Evolutionary conservation across 2,888 invertebrate species (phyloP).

Genomic region (Phlogophora meticulosa): DNA sequence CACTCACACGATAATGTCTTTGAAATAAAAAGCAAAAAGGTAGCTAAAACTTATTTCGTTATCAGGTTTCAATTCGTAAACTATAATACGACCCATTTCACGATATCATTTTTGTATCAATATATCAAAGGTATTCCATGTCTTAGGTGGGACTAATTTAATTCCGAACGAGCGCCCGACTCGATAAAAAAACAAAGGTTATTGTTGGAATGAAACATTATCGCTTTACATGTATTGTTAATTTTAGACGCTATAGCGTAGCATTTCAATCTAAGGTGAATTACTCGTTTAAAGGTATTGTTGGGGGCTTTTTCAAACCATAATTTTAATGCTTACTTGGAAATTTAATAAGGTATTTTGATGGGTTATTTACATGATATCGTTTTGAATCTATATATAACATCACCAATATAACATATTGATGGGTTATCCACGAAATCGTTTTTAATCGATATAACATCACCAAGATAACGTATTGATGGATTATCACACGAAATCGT

Average conservation of each 20-base stretch:
- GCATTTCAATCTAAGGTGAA: slow-evolving; percentile 28
- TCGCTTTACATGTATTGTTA: slow-evolving; percentile 56
- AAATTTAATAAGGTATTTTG: background rate
- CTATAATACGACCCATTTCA: slow-evolving; percentile 19
- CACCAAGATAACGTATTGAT: background rate
- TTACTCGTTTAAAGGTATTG: slow-evolving; percentile 21
- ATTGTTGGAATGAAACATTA: slow-evolving; percentile 54
- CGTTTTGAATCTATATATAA: too few species aligned
- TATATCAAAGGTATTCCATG: slow-evolving; percentile 30
- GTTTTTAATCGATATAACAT: too few species aligned
- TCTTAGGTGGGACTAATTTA: slow-evolving; percentile 23
- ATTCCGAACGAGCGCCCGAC: slow-evolving; percentile 29
- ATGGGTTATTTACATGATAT: background rate
- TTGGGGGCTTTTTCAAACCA: slow-evolving; percentile 5
- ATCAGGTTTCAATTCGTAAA: slow-evolving; percentile 25
- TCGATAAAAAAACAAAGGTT: slow-evolving; percentile 44
- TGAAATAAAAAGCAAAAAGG: slow-evolving; percentile 11
- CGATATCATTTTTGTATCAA: slow-evolving; percentile 34
- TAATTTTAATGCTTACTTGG: slow-evolving; percentile 8
- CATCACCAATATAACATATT: background rate
- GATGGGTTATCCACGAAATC: background rate
- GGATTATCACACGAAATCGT: background rate
- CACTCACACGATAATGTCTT: slow-evolving; percentile 36
- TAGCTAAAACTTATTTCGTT: slow-evolving; percentile 11
- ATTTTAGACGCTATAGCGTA: slow-evolving; percentile 42